Evolutionary conservation across 92 coral and sea anemone species (phyloP), one percentile per base, ranked within the genome.

Genomic region (Metridium senile): DNA sequence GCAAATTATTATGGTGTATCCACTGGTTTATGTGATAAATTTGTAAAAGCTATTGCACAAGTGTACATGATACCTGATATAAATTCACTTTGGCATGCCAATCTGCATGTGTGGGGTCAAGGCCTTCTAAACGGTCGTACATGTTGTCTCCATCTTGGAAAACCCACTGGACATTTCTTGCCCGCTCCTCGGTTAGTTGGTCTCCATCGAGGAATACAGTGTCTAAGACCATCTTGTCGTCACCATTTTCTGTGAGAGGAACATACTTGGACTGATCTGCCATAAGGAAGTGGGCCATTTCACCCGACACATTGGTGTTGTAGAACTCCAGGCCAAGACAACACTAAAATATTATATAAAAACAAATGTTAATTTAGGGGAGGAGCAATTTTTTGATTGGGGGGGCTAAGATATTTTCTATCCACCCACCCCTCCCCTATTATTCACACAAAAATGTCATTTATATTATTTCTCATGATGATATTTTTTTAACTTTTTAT

Each of bases 31-130:
- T n/a, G n/a, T n/a, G n/a, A n/a, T n/a, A n/a, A 66, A 28, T 28
- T 6, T 28, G 71, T 6, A 9, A 7, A 58, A 19, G 28, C 6
- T 21, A 58, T 4, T 19, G 17, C 33, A 19, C 18, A 39, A 75
- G 68, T 56, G 25, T 22, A 39, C 58, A 30, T 22, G 28, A 76
- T 77, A 83, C 88, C 88, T 83, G 54, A 64, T 69, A 77, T 13
- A 83, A 46, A 19, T 52, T 82, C 57, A 82, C 82, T 58, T 76
- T 83, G 18, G 84, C 84, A 79, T 79, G 84, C 84, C 84, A 80
- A 63, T 80, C 85, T 33, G 85, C 85, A 72, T 75, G 77, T 58
- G 77, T 69, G 1, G 89, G 69, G 19, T 26, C 30, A 30, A 79
- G 59, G 11, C 85, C 75, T 47, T 66, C 77, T 28, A 84, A 58